phyloP scores from a whole-genome alignment of 2,797 vertebrate species.

The Centropyge bicolor region DNA sequence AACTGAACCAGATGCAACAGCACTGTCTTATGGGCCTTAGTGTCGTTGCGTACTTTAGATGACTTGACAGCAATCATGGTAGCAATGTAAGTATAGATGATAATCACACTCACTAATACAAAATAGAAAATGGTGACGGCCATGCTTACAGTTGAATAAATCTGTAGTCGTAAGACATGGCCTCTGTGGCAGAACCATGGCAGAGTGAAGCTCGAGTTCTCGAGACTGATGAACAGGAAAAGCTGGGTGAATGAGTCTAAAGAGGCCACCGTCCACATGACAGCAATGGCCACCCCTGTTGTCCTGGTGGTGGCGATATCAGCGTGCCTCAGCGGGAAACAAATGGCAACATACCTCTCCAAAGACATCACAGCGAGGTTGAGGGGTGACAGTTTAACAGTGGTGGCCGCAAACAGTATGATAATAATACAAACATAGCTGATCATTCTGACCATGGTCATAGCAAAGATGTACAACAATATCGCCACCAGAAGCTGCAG shows the following conservation, averaged over 20 bases:
- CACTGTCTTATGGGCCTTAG: constrained; percentile 65
- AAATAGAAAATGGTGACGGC: constrained; percentile 56
- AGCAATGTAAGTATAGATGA: constrained; percentile 68
- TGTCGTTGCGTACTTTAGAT: neutral
- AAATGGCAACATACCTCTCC: constrained; percentile 76
- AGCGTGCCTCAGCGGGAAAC: constrained; percentile 72
- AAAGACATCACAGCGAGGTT: constrained; percentile 76
- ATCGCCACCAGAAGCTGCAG: constrained; percentile 60
- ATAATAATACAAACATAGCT: constrained; percentile 53
- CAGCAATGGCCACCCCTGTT: constrained; percentile 35
- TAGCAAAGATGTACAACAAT: constrained; percentile 63
- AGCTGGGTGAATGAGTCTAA: constrained; percentile 48
- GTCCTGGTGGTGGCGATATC: constrained; percentile 40
- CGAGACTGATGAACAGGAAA: constrained; percentile 41
- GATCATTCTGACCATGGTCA: constrained; percentile 48
- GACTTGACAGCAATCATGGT: constrained; percentile 57
- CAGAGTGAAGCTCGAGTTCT: constrained; percentile 1
- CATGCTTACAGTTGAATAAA: constrained; percentile 33
- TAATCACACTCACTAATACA: constrained; percentile 50
- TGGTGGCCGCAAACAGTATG: constrained; percentile 12
- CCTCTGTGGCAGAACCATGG: constrained; percentile 19
- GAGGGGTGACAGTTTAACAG: constrained; percentile 61
- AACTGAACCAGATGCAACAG: constrained; percentile 74
- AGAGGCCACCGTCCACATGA: constrained; percentile 61
- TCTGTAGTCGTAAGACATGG: constrained; percentile 2